Percentiles rank a stretch among this genome's conserved stretches.
Evolutionary conservation across 2,113 vertebrate genomes (phyloP).

Genomic region (Symphodus melops): DNA sequence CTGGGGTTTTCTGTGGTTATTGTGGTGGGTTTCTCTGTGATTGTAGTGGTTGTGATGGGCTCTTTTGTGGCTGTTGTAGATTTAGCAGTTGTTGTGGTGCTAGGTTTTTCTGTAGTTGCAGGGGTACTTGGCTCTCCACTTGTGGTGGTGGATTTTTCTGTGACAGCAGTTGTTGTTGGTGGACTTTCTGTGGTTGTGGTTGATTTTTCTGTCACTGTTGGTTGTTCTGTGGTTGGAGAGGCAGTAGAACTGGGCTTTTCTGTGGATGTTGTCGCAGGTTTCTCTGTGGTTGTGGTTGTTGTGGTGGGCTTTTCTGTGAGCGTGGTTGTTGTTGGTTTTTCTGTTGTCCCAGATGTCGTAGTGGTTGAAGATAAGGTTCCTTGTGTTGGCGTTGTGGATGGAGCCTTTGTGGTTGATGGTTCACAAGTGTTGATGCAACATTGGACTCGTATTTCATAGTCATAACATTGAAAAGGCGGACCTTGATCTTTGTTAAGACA

Average conservation of each 20-base stretch:
- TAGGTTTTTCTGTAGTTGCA: too few relatives aligned
- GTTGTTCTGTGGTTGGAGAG: background rate
- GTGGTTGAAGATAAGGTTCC: background rate
- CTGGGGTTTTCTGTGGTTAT: background rate
- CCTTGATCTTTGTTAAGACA: constrained; percentile 69
- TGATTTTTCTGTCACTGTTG: too few relatives aligned
- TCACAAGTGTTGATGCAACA: constrained; percentile 43
- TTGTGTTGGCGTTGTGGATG: background rate
- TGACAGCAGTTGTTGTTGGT: background rate
- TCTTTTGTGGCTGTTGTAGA: too few relatives aligned
- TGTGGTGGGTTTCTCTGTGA: background rate
- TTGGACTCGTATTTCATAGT: constrained; percentile 62
- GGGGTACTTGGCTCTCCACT: too few relatives aligned
- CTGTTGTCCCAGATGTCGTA: background rate
- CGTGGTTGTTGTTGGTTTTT: background rate
- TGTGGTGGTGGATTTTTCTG: background rate
- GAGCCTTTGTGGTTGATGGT: constrained; percentile 27
- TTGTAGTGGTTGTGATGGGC: background rate
- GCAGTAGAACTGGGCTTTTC: background rate
- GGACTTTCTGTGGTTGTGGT: background rate
- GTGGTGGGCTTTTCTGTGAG: background rate
- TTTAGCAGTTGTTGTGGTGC: too few relatives aligned
- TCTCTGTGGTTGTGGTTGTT: too few relatives aligned
- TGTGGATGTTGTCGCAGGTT: background rate
- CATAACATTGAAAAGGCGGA: background rate